Base-by-base conservation (phyloP, 2,888 invertebrate species). In the Tetranychus truncatus region DNA sequence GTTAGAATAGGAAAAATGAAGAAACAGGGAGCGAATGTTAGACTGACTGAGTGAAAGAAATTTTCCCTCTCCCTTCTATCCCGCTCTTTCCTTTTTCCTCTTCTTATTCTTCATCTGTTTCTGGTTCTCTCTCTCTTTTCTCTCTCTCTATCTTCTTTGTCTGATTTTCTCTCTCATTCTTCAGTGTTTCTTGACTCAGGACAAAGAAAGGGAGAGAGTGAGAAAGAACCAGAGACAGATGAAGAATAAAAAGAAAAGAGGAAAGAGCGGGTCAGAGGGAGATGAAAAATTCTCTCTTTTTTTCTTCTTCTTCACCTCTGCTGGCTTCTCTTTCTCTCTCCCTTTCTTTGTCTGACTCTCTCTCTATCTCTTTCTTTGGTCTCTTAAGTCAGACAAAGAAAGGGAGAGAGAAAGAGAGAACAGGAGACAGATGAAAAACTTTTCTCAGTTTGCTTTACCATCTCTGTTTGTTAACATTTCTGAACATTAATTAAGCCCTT, bases 121-220 rank as follows among this genome's bases (percentile, higher is more conserved):
- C 34, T 34, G 34, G 34, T 34, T 34, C 34, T 55, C 15, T 55
- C 55, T 55, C 15, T 55, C 46, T 46, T 46, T 46, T 46, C 55
- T 55, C 55, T 55, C 55, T 55, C 34, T 34, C 3, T 34, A 34
- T 34, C 34, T 34, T 65, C 66, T 66, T 20, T 66, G n/a, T 66
- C 66, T 66, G n/a, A 20, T 11, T 69, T n/a, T 11, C 67, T 67
- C 67, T 67, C 67, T 67, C 67, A 18, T n/a, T 18, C 67, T n/a
- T 18, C 67, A 8, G 67, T 18, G 67, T n/a, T 18, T 11, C 11
- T 67, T 11, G 67, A 67, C n/a, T 21, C 18, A 67, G n/a, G 67
- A 66, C 18, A 66, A n/a, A 67, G 67, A 11, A 67, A 67, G 67
- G n/a, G 67, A 67, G 67, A 67, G 67, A 67, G 67, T 18, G 67